Evolutionary conservation across 2,113 vertebrate species (phyloP).

Genomic region (Zosterops pallidus): DNA sequence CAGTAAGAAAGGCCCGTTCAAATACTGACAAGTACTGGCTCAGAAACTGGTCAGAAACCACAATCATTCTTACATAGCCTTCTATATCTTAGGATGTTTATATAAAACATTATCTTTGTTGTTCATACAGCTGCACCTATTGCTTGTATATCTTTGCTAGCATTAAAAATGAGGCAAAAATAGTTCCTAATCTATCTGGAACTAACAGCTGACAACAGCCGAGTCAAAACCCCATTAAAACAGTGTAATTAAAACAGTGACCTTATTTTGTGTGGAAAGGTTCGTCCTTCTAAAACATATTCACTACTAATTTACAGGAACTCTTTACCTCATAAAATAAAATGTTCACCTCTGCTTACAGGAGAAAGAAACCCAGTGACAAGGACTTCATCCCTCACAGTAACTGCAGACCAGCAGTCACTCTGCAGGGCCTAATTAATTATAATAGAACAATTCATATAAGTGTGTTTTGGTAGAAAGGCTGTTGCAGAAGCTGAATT

Average conservation of each 20-base stretch:
- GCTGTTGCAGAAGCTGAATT: not conserved
- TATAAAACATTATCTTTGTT: not conserved
- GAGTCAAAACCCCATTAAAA: conserved; percentile 6
- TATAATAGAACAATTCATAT: not conserved
- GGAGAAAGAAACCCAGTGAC: not conserved
- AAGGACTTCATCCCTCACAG: not conserved
- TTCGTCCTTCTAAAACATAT: not conserved
- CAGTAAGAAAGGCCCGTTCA: not conserved
- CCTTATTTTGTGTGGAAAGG: not conserved
- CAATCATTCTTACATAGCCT: not conserved
- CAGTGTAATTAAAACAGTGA: not conserved
- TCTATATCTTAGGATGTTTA: not conserved
- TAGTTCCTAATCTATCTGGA: not conserved
- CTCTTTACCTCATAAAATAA: not conserved
- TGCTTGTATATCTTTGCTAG: not conserved
- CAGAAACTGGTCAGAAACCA: not conserved
- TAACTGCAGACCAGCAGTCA: not conserved
- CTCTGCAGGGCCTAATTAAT: not conserved
- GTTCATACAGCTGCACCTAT: not conserved
- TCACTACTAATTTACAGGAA: conserved; percentile 4
- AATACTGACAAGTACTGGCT: not conserved
- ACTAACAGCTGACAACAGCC: not conserved
- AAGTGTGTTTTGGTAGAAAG: not conserved
- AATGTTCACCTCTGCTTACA: not conserved
- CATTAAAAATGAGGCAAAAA: not conserved